Base-by-base conservation (phyloP, 2,888 invertebrate genomes). In the Pinctada fucata region DNA sequence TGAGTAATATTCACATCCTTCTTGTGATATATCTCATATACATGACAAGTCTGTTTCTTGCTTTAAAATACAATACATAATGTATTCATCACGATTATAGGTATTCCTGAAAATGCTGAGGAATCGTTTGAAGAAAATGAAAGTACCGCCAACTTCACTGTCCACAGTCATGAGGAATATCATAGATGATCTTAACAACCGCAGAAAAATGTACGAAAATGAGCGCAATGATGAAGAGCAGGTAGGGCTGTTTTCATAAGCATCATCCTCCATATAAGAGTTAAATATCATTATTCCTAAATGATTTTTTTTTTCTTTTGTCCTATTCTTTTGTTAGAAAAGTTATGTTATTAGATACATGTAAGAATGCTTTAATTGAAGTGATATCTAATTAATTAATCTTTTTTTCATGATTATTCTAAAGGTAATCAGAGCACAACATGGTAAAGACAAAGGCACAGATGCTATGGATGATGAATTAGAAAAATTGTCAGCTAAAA, bases 191-290 rank as follows among this genome's bases (percentile, higher is more conserved):
- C 78, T 87, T n/a, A 78, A 79, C n/a, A 86, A 85, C 48, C 81
- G 85, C 45, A 82, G 79, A 47, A 88, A 86, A 67, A 82, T 88
- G 73, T 80, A 86, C n/a, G 83, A 86, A 45, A 83, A 84, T 73
- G 88, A 89, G 67, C 85, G 82, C 78, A 79, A 84, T 52, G 89
- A 89, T 68, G 85, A 83, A 51, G 87, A 88, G 80, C 85, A 86
- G 81, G 90, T 88, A 75, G 75, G 73, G 72, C 13, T 31, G 31
- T 31, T 31, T 31, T 31, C 31, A 31, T 31, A 31, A 31, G 31
- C 31, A 31, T 31, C 31, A 31, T 31, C 31, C 31, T 31, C 31
- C 31, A 31, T 31, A 31, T 31, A 31, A 31, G 31, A 31, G 31
- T 31, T 31, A 31, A 31, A 31, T 31, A 31, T 31, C 31, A 31